Evolutionary conservation across 2,888 invertebrate species (phyloP).

Genomic region (Hemistola chrysoprasaria): DNA sequence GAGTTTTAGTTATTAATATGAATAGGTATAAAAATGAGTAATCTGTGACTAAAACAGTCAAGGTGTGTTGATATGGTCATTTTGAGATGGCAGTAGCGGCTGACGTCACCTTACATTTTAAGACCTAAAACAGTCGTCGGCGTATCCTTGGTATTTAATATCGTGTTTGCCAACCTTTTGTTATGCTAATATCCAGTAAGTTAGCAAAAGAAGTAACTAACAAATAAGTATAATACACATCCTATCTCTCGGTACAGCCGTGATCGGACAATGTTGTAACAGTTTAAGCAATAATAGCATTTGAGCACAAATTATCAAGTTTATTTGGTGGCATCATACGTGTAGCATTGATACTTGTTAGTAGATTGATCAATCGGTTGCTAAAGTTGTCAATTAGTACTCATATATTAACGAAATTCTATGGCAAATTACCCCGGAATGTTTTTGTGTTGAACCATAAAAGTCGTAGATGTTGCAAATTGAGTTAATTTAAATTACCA

Average conservation of each 20-base stretch:
- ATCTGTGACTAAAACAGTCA: slow-evolving; percentile 2
- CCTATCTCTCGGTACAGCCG: slow-evolving; percentile 10
- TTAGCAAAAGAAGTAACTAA: neutral
- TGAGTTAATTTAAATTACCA: no score
- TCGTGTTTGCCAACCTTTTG: slow-evolving; percentile 6
- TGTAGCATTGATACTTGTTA: slow-evolving; percentile 26
- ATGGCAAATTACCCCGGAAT: slow-evolving; percentile 1
- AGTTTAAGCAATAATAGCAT: slow-evolving; percentile 37
- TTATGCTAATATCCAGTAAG: slow-evolving; percentile 5
- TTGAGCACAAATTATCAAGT: slow-evolving; percentile 41
- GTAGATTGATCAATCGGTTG: slow-evolving; percentile 27
- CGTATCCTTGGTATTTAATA: slow-evolving; percentile 24
- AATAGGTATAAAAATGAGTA: no score
- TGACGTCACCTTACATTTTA: slow-evolving; percentile 24
- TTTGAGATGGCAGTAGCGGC: slow-evolving; percentile 13
- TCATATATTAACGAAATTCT: slow-evolving; percentile 15
- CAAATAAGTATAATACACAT: slow-evolving; percentile 1
- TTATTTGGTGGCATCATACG: slow-evolving; percentile 31
- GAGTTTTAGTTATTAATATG: no score
- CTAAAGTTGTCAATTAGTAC: slow-evolving; percentile 23
- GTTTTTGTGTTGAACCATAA: no score
- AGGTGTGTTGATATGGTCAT: slow-evolving; percentile 23
- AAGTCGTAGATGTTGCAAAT: no score
- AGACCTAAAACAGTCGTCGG: slow-evolving; percentile 12
- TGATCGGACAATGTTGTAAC: slow-evolving; percentile 38